Evolutionary conservation across 2,113 vertebrate species (phyloP).

Genomic region (Nematolebias whitei): DNA sequence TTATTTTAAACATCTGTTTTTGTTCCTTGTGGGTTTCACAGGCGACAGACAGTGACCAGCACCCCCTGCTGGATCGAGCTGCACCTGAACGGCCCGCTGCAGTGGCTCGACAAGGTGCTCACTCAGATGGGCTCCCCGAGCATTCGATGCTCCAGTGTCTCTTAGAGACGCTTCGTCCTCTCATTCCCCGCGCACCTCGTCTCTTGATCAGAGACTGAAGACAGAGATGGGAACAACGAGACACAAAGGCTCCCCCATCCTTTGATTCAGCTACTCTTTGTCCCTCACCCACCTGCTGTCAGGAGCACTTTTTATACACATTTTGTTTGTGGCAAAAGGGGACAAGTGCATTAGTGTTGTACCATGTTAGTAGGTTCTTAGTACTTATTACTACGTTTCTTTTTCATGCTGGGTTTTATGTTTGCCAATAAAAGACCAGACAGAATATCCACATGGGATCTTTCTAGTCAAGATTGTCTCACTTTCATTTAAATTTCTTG

Average conservation of each 20-base stretch:
- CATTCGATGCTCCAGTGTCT: conserved; percentile 97
- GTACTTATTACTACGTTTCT: conserved; percentile 21
- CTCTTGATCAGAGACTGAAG: conserved; percentile 44
- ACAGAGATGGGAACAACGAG: conserved; percentile 32
- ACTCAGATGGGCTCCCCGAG: conserved; percentile 98
- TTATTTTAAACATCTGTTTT: conserved; percentile 21
- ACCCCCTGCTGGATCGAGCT: conserved; percentile 99
- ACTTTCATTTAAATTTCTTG: conserved; percentile 27
- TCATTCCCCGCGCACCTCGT: conserved; percentile 14
- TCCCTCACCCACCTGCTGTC: conserved; percentile 57
- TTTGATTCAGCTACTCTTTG: conserved; percentile 32
- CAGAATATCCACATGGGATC: conserved; percentile 3
- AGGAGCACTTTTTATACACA: conserved; percentile 74
- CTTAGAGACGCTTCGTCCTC: conserved; percentile 76
- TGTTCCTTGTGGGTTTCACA: conserved; percentile 55
- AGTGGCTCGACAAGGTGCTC: conserved; percentile 99
- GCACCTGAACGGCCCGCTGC: conserved; percentile 95
- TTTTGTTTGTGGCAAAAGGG: conserved; percentile 64
- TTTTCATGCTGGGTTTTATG: conserved; percentile 28
- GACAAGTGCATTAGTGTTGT: conserved; percentile 72
- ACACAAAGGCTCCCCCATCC: neutral
- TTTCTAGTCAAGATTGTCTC: conserved; percentile 32
- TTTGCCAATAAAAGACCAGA: conserved; percentile 43
- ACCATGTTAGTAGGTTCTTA: conserved; percentile 44
- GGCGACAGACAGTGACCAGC: conserved; percentile 98